Evolutionary conservation across 2,888 invertebrate genomes (phyloP).

Genomic region (Xanthorhoe spadicearia): DNA sequence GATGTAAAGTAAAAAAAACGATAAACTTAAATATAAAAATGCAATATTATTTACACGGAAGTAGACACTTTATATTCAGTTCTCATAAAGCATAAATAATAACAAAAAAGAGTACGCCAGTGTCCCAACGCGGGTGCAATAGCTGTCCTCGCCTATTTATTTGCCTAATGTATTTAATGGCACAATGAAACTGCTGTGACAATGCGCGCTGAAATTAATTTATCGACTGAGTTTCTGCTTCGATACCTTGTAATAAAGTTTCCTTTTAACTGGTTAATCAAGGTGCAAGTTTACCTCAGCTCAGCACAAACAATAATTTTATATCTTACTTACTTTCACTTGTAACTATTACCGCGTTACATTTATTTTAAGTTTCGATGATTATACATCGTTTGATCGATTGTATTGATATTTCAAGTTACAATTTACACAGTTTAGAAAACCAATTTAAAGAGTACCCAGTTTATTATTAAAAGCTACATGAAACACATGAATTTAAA

Average conservation of each 20-base stretch:
- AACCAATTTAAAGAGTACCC: no score
- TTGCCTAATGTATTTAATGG: conserved; percentile 63
- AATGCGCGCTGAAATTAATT: conserved; percentile 61
- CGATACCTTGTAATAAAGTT: conserved; percentile 42
- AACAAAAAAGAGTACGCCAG: conserved; percentile 28
- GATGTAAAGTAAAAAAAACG: neutral
- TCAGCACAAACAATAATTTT: no score
- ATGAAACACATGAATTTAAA: no score
- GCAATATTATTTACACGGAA: conserved; percentile 6
- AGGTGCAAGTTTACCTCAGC: no score
- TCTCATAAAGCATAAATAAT: conserved; percentile 21
- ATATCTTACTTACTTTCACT: no score
- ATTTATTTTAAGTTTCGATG: no score
- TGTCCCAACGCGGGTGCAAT: conserved; percentile 30
- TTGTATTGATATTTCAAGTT: no score
- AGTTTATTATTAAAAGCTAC: no score
- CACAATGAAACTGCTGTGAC: conserved; percentile 61
- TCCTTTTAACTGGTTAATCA: no score
- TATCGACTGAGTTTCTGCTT: conserved; percentile 57
- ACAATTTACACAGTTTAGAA: no score
- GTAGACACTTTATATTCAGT: conserved; percentile 23
- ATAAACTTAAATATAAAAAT: neutral
- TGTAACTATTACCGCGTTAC: no score
- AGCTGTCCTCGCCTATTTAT: conserved; percentile 46
- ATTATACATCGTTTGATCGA: no score